These are phyloP conservation scores for Saguinus midas DNA, from an alignment of 2,113 vertebrate genomes.

Conservation along the genomic window DNA sequence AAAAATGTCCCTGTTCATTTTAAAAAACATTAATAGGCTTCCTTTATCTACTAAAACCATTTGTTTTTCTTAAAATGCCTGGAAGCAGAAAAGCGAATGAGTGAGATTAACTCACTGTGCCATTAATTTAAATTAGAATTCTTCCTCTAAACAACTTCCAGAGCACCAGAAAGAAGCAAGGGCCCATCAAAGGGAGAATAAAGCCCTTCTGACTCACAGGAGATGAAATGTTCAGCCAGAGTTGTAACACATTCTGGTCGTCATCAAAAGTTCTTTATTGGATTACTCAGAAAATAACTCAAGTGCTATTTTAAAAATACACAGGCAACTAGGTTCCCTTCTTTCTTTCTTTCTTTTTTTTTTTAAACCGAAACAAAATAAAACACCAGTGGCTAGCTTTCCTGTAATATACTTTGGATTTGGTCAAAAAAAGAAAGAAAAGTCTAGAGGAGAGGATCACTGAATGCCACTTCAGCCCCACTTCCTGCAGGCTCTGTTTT, in stretches of 20 bases:
- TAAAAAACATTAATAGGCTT: conserved; percentile 61
- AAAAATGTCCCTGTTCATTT: conserved; percentile 73
- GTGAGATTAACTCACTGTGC: conserved; percentile 78
- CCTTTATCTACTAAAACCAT: conserved; percentile 80
- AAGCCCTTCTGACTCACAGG: conserved; percentile 67
- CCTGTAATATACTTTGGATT: conserved; percentile 48
- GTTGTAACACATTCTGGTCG: background rate
- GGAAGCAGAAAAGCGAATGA: conserved; percentile 64
- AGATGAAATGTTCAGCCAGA: conserved; percentile 8
- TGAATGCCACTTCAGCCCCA: background rate
- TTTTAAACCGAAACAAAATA: background rate
- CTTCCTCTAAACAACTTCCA: conserved; percentile 61
- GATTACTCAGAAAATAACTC: conserved; percentile 50
- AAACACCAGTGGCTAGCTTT: conserved; percentile 52
- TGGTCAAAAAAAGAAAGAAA: background rate
- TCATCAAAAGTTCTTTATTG: conserved; percentile 15
- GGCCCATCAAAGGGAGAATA: conserved; percentile 65
- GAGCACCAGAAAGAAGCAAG: conserved; percentile 67
- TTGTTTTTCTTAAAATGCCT: conserved; percentile 80
- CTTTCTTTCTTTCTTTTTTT: background rate
- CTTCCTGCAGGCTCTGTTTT: background rate
- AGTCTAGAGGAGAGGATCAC: background rate
- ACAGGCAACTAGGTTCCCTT: conserved; percentile 48
- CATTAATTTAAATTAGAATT: conserved; percentile 81
- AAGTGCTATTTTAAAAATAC: conserved; percentile 58